Evolutionary conservation across 2,113 vertebrate species (phyloP).

Genomic region (Calyptomena viridis): DNA sequence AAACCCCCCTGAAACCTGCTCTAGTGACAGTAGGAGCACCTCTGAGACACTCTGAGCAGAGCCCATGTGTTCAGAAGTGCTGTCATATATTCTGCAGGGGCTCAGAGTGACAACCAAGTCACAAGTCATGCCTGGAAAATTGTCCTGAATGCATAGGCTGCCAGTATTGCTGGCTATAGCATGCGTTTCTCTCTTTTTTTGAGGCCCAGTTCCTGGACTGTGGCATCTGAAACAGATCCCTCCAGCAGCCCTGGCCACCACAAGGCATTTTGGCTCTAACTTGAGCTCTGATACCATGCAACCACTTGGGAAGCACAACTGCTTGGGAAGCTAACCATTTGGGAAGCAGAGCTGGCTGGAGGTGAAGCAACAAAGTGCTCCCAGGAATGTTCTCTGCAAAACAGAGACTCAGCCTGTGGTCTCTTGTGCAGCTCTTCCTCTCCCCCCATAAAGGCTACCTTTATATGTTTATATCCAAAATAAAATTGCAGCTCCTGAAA

Average conservation of each 20-base stretch:
- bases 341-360: background rate
- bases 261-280: background rate
- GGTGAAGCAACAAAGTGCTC: background rate
- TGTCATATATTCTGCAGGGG: background rate
- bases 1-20: background rate
- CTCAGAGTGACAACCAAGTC: background rate
- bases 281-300: background rate
- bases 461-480: constrained; percentile 27
- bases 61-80: background rate
- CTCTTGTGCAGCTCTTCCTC: background rate
- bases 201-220: background rate
- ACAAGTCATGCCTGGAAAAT: background rate
- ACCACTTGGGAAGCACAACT: background rate
- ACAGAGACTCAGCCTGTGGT: background rate
- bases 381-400: background rate
- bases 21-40: background rate
- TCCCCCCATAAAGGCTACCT: constrained; percentile 4
- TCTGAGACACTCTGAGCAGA: background rate
- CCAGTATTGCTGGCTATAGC: background rate
- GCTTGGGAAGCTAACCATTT: background rate
- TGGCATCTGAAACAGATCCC: background rate
- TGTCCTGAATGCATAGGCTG: background rate
- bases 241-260: background rate
- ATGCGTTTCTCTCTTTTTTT: background rate
- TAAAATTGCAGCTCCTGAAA: constrained; percentile 14